Evolutionary conservation across 2,888 invertebrate species (phyloP), one percentile per base, ranked within the genome.

Genomic region (Aphelenchoides bicaudatus): DNA sequence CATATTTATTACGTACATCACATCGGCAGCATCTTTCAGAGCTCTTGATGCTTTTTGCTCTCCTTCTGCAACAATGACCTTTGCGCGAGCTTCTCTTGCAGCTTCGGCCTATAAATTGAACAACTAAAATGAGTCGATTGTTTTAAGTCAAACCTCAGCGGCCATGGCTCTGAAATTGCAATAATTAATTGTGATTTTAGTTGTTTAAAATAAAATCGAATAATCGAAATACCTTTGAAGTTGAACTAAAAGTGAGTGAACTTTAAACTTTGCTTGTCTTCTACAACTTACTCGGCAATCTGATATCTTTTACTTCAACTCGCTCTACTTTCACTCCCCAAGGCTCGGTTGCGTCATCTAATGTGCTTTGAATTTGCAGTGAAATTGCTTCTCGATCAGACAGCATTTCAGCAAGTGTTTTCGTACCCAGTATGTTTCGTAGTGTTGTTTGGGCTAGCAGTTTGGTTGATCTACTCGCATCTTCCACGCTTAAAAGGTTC

Each of bases 311-410:
- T 47, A 76, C 75, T 37, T 59, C 67, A 13, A 68, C 78, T 46
- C 78, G 61, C 55, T 78, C 78, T 19, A 83, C 82, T 68, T 82
- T 81, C 29, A 82, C 81, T 47, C 82, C 82, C 82, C 82, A 82
- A 3, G 80, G 80, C 61, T 81, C 81, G 10, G 82, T 82, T 31
- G 81, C 81, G 53, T 81, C 81, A 61, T 81, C 81, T 49, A 82
- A 70, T 43, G 76, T 74, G 56, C 75, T 74, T 69, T 78, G 78
- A 74, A 78, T 77, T 50, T 74, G 72, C 21, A 71, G 68, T 4
- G 91, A 91, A 75, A 96, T 89, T 59, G 89, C 89, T 81, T 93
- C 93, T 63, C 96, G 85, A 80, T 96, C 94, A 80, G 91, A 90
- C 53, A 98, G 85, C 76, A 98, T 93, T 83, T 96, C 96, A 77